Conservation (phyloP, 2,888 invertebrate species). For the Electrophaes corylata region DNA sequence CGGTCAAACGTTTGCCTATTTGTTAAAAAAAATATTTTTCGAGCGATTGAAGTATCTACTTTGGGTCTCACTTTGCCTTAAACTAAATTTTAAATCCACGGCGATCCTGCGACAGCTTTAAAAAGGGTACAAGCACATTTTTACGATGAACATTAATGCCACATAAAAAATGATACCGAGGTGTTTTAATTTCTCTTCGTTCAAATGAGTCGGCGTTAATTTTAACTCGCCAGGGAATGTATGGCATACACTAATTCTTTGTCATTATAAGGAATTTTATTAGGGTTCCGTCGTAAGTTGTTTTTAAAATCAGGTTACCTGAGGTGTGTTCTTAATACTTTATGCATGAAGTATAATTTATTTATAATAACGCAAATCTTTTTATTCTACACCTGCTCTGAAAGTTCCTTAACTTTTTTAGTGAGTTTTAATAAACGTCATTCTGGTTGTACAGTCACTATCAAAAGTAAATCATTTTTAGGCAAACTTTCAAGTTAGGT, state of each 20-base stretch:
- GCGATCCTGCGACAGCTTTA: constrained; percentile 61
- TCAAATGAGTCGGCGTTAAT: constrained; percentile 80
- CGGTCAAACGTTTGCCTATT: no score
- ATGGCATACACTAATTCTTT: constrained; percentile 71
- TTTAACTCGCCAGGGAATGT: constrained; percentile 66
- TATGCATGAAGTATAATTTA: no score
- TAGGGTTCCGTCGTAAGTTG: constrained; percentile 32
- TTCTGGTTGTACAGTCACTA: no score
- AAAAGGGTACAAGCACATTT: constrained; percentile 69
- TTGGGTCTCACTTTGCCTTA: not conserved
- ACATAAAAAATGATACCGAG: constrained; percentile 78
- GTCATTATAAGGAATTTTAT: constrained; percentile 73
- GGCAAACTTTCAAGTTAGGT: no score
- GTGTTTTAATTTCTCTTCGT: constrained; percentile 78
- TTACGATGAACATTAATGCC: constrained; percentile 80
- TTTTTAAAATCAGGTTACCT: constrained; percentile 9
- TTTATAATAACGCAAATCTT: no score
- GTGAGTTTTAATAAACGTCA: no score
- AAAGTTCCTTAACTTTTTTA: no score
- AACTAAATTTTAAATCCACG: constrained; percentile 34
- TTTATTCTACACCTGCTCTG: no score
- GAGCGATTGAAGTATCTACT: no score
- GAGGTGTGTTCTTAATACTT: no score
- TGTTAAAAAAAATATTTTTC: no score
- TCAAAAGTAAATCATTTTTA: no score